phyloP scores from a whole-genome alignment of 2,113 vertebrate species.

The Eupsittula cactorum region DNA sequence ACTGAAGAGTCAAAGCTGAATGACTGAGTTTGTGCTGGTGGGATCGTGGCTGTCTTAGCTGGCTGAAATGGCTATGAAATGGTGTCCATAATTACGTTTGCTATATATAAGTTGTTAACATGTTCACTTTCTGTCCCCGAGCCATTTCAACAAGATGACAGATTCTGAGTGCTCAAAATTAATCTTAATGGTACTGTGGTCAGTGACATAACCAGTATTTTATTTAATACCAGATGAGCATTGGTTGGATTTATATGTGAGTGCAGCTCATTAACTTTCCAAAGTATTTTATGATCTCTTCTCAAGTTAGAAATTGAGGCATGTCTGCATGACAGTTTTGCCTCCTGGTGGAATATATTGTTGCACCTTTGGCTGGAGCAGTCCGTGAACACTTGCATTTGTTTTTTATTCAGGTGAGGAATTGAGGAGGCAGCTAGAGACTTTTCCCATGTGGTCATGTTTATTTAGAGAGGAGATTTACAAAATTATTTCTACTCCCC shows the following conservation, averaged over 20 bases:
- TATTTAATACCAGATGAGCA: slow-evolving; percentile 32
- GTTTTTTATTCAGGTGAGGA: background rate
- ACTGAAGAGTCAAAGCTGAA: background rate
- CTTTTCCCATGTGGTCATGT: background rate
- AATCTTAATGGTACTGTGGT: slow-evolving; percentile 42
- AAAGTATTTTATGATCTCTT: slow-evolving; percentile 42
- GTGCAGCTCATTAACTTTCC: slow-evolving; percentile 59
- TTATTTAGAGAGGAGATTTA: background rate
- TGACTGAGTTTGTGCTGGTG: background rate
- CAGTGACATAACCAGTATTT: slow-evolving; percentile 38
- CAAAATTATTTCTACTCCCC: background rate
- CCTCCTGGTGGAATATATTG: background rate
- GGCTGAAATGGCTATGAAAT: background rate
- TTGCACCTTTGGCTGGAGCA: background rate
- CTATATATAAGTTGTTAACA: slow-evolving; percentile 32
- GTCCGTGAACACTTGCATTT: background rate
- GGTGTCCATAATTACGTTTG: slow-evolving; percentile 12
- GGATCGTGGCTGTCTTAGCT: background rate
- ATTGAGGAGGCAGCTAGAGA: background rate
- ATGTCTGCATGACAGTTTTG: background rate
- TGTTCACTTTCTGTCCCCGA: slow-evolving; percentile 24
- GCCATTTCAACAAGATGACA: slow-evolving; percentile 29
- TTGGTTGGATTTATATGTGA: slow-evolving; percentile 46
- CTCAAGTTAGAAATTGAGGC: slow-evolving; percentile 18
- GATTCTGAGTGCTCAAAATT: slow-evolving; percentile 41